Conservation (phyloP, 2,113 vertebrate species). For the Entomyzon cyanotis region DNA sequence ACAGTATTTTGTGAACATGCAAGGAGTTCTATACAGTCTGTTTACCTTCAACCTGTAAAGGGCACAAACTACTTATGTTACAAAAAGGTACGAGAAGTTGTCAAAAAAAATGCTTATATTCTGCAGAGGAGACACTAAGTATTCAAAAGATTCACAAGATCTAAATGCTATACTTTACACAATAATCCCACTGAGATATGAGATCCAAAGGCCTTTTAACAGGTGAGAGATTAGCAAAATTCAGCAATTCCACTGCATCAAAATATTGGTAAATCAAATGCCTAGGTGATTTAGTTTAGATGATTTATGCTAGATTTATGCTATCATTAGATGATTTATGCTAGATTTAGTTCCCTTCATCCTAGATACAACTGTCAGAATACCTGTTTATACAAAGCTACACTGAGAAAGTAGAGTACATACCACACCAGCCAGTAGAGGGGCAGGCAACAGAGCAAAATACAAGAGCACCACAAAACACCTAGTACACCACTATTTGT, state of each 20-base stretch:
- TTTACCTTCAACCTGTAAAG: neutral
- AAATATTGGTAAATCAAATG: neutral
- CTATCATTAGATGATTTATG: no score
- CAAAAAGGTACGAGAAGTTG: neutral
- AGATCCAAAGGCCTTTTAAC: neutral
- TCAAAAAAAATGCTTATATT: neutral
- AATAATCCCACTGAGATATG: neutral
- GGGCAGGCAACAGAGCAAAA: neutral
- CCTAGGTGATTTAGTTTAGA: no score
- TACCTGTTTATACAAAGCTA: neutral
- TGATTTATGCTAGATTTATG: no score
- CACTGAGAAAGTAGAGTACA: neutral
- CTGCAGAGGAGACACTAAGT: neutral
- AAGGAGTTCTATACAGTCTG: neutral
- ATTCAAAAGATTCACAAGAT: neutral
- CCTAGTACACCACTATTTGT: neutral
- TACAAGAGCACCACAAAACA: neutral
- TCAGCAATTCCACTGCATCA: neutral
- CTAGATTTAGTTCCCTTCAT: neutral
- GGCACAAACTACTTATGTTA: fast-evolving
- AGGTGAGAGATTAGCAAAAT: neutral
- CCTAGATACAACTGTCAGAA: neutral
- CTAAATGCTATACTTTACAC: neutral
- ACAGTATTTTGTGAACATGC: neutral
- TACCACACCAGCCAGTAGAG: neutral